These are phyloP conservation scores for Steinernema carpocapsae DNA, from an alignment of 2,888 invertebrate species.

Conservation along the genomic window DNA sequence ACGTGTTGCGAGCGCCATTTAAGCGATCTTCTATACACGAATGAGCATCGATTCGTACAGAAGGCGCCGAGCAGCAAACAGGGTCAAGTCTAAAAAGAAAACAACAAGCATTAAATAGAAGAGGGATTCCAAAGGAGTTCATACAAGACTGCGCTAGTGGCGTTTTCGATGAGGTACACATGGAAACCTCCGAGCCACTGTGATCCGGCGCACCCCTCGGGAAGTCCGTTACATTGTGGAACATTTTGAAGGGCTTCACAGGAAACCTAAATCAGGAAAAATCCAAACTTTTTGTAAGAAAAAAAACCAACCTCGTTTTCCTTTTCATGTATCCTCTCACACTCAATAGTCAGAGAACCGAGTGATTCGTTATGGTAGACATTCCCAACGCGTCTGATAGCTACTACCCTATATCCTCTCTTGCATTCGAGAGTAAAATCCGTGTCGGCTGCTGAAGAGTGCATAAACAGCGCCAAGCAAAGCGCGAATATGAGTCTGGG, in stretches of 20 bases:
- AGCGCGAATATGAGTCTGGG: neutral
- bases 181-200: slow-evolving; percentile 67
- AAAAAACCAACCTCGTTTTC: neutral
- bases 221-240: slow-evolving; percentile 54
- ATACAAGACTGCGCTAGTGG: slow-evolving; percentile 17
- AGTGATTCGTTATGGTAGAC: slow-evolving; percentile 18
- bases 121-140: neutral
- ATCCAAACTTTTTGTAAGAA: neutral
- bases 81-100: slow-evolving; percentile 60
- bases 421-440: slow-evolving; percentile 41
- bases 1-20: slow-evolving; percentile 52
- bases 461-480: no score
- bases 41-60: slow-evolving; percentile 56
- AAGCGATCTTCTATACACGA: slow-evolving; percentile 64
- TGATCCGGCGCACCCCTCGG: slow-evolving; percentile 59
- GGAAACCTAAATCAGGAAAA: slow-evolving; percentile 38
- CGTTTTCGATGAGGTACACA: slow-evolving; percentile 49
- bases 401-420: slow-evolving; percentile 38
- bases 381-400: neutral
- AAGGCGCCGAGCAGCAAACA: slow-evolving; percentile 63
- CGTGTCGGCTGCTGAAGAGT: neutral
- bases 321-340: slow-evolving; percentile 6
- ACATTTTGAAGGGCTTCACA: slow-evolving; percentile 46
- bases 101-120: neutral
- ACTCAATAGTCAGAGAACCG: slow-evolving; percentile 23